These are phyloP conservation scores for Podiceps cristatus DNA, from an alignment of 2,113 vertebrate species.

Conservation along the genomic window DNA sequence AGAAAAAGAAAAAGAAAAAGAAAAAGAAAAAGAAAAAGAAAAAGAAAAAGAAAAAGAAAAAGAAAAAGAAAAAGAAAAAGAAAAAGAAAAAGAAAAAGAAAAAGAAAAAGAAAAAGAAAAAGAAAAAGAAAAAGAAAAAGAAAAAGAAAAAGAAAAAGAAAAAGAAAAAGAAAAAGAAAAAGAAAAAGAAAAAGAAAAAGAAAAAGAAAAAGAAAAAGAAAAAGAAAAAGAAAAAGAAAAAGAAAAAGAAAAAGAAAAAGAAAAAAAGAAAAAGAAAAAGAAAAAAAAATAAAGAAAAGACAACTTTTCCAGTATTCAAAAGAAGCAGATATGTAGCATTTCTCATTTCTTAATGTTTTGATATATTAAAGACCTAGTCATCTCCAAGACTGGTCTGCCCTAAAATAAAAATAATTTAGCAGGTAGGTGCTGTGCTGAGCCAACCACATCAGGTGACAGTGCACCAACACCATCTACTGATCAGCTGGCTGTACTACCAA, in stretches of 20 bases:
- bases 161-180: too few species aligned
- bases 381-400: not conserved
- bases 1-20: too few species aligned
- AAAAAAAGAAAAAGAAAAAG: not conserved
- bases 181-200: too few species aligned
- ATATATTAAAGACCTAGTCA: not conserved
- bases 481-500: conserved; percentile 11
- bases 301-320: not conserved
- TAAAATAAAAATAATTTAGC: not conserved
- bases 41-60: not conserved
- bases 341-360: not conserved
- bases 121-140: not conserved
- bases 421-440: not conserved
- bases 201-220: not conserved
- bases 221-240: not conserved
- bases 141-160: not conserved
- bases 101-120: too few species aligned
- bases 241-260: too few species aligned
- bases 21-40: too few species aligned
- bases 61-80: too few species aligned
- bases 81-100: too few species aligned
- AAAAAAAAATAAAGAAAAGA: not conserved
- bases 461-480: conserved; percentile 65
- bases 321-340: not conserved
- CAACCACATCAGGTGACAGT: not conserved